Evolutionary conservation across 2,888 invertebrate genomes (phyloP), one percentile per base, ranked within the genome.

Genomic region (Cheilosia soror): DNA sequence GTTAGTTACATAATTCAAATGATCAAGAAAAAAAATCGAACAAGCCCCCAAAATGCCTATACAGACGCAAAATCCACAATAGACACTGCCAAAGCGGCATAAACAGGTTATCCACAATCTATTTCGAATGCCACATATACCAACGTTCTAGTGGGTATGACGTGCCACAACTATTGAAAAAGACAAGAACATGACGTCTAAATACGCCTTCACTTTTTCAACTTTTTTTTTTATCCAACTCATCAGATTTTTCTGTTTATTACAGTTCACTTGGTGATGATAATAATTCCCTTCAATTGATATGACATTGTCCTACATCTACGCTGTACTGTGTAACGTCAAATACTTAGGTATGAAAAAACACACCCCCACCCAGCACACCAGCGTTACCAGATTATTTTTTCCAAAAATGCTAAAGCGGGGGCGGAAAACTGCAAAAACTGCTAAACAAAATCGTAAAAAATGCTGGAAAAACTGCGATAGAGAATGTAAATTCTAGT

Each of bases 361-460:
- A 60, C 77, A 77, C 77, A 77, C 77, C 53, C 77, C 68, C 47
- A 60, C 6, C 27, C 27, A 42, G n/a, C 29, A 42, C 76, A 60
- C 76, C n/a, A n/a, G n/a, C n/a, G n/a, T n/a, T n/a, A n/a, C n/a
- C n/a, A n/a, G n/a, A n/a, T n/a, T n/a, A n/a, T n/a, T n/a, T n/a
- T n/a, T n/a, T n/a, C n/a, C n/a, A n/a, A n/a, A n/a, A n/a, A n/a
- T n/a, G n/a, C n/a, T n/a, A n/a, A n/a, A n/a, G n/a, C n/a, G n/a
- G n/a, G n/a, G n/a, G n/a, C n/a, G n/a, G n/a, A n/a, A n/a, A n/a
- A n/a, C n/a, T n/a, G n/a, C n/a, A n/a, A n/a, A n/a, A n/a, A n/a
- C n/a, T n/a, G n/a, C n/a, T n/a, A n/a, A n/a, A n/a, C n/a, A n/a
- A n/a, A n/a, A n/a, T n/a, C n/a, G n/a, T n/a, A n/a, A n/a, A n/a